Conservation (phyloP, 2,797 vertebrate genomes). For the Eremophila alpestris region DNA sequence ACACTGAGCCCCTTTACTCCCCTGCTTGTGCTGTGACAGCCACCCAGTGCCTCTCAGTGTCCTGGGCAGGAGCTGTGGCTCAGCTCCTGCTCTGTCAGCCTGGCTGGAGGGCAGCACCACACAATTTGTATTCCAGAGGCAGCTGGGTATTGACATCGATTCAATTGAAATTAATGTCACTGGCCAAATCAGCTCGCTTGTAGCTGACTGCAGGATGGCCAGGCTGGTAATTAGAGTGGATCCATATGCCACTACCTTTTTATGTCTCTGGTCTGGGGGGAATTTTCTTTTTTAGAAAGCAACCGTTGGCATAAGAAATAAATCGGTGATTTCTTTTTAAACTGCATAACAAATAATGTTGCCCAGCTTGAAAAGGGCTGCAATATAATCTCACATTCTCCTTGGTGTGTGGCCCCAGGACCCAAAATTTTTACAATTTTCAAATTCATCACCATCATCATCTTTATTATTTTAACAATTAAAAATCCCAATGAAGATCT, state of each 20-base stretch:
- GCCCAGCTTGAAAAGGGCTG: not conserved
- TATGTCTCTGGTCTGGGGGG: not conserved
- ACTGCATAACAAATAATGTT: not conserved
- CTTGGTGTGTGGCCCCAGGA: not conserved
- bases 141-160: not conserved
- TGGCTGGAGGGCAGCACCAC: not conserved
- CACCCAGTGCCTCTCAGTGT: not conserved
- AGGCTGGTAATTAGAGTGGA: slow-evolving; percentile 32
- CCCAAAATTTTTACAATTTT: not conserved
- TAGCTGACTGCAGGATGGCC: slow-evolving; percentile 10
- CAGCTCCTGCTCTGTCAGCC: not conserved
- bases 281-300: not conserved
- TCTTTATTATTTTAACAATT: not conserved
- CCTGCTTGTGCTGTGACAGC: not conserved
- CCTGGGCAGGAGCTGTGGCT: not conserved
- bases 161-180: slow-evolving; percentile 32
- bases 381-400: not conserved
- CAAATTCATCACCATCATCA: not conserved
- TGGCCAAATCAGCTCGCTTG: slow-evolving; percentile 12
- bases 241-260: slow-evolving; percentile 38
- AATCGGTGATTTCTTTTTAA: not conserved
- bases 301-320: not conserved
- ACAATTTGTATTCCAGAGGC: not conserved
- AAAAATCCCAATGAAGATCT: not conserved
- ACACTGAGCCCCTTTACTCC: not conserved